Base-by-base conservation (phyloP, 2,113 vertebrate species). In the Ailuropoda melanoleuca region DNA sequence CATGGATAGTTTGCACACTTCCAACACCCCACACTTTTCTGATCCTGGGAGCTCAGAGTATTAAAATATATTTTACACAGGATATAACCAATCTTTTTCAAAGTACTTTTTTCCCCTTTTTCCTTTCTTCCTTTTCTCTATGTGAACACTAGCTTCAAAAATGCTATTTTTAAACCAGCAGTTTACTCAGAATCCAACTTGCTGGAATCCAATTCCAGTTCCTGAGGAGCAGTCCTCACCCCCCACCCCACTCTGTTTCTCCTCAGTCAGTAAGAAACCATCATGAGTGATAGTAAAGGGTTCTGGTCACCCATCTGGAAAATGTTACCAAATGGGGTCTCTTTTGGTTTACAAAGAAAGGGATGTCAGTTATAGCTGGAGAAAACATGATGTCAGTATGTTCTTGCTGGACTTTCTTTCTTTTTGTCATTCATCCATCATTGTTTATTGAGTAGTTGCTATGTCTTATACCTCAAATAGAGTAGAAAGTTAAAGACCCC, bases 101-200 rank as follows among this genome's bases (percentile, higher is more conserved):
- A 64, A 82, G 24, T 11, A 58, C 12, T 64, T 80, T 31, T 56
- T 53, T 8, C 31, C 12, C 39, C 55, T 18, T 29, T 74, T 85
- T 9, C 34, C 53, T 91, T 75, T 48, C 29, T 70, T 90, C 29
- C 39, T 86, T 70, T 82, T 78, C 68, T 31, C 37, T 24, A 64
- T 90, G 24, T 91, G 66, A 96, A 56, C 46, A 83, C 55, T 87
- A 87, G 68, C 58, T 37, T 50, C 72, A 62, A 86, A 21, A 23
- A 88, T 86, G 83, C 66, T 78, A 78, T 83, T 88, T 90, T 91
- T 72, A 96, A 88, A 90, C 13, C 43, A 77, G 80, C 23, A 39
- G 53, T 93, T 95, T 58, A 64, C 37, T 70, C 31, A n/a, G 53
- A 72, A 88, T 34, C 46, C 50, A 84, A n/a, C 58, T 64, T 50